These are phyloP conservation scores for Oreochromis grahami DNA, from an alignment of 2,797 vertebrate genomes.

Conservation along the genomic window DNA sequence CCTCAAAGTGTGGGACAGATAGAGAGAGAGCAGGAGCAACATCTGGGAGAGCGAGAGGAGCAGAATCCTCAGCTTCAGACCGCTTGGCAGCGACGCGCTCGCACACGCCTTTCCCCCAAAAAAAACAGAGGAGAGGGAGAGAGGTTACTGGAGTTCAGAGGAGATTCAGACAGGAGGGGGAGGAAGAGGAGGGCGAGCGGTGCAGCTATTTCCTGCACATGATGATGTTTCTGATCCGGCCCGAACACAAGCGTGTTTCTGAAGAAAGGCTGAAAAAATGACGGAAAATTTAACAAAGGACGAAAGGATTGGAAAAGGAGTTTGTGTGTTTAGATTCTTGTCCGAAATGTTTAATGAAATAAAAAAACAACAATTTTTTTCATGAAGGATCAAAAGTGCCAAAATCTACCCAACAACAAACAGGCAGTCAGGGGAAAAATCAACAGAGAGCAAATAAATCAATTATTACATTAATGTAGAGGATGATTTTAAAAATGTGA, in stretches of 20 bases:
- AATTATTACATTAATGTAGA: neutral
- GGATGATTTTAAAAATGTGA: fast-evolving
- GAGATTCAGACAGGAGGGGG: neutral
- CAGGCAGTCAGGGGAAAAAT: neutral
- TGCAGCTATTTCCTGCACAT: conserved; percentile 17
- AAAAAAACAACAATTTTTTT: fast-evolving
- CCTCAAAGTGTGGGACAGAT: conserved; percentile 13
- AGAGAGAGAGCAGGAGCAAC: neutral
- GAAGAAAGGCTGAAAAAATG: neutral
- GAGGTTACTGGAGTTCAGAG: conserved; percentile 54
- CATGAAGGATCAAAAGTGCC: neutral
- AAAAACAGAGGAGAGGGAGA: conserved; percentile 10
- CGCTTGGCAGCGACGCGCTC: conserved; percentile 3
- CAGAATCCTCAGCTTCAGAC: conserved; percentile 5
- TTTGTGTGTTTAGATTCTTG: fast-evolving
- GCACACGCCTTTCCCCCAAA: conserved; percentile 18
- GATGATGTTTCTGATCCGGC: conserved; percentile 1
- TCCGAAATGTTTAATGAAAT: neutral
- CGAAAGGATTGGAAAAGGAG: neutral
- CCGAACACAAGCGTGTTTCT: neutral
- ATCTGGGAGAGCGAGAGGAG: conserved; percentile 27
- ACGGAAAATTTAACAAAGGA: neutral
- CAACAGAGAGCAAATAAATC: neutral
- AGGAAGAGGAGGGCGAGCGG: neutral
- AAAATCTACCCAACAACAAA: neutral